These are phyloP conservation scores for Colius striatus DNA, from an alignment of 2,113 vertebrate genomes.

Conservation along the genomic window DNA sequence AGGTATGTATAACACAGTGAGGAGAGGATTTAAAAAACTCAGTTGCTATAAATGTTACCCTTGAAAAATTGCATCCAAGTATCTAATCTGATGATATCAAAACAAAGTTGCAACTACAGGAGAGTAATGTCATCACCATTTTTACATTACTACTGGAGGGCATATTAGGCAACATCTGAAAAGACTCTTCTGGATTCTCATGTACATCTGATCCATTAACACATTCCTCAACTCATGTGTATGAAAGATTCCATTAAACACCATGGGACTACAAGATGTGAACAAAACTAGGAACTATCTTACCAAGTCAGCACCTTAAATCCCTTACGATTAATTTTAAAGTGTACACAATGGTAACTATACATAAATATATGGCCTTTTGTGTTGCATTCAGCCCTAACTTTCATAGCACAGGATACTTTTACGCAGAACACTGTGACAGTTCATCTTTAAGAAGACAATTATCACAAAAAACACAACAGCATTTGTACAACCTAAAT, in stretches of 20 bases:
- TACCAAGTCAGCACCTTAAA: background rate
- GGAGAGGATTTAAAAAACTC: background rate
- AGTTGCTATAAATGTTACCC: background rate
- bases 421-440: background rate
- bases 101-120: conserved; percentile 12
- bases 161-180: background rate
- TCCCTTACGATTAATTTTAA: background rate
- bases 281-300: background rate
- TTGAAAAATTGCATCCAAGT: background rate
- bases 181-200: background rate
- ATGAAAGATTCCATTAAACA: background rate
- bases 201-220: background rate
- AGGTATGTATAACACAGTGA: background rate
- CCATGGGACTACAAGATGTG: background rate
- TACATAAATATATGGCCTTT: background rate
- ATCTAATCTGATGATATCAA: background rate
- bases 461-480: background rate
- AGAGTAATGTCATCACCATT: background rate
- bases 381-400: background rate
- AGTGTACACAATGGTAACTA: background rate
- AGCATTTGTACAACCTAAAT: background rate
- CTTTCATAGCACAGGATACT: background rate
- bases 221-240: fast-evolving
- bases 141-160: background rate
- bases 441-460: background rate